Percentiles rank a stretch among this genome's conserved stretches.
phyloP scores from a whole-genome alignment of 1,140 invertebrate species.

The Homarus americanus region DNA sequence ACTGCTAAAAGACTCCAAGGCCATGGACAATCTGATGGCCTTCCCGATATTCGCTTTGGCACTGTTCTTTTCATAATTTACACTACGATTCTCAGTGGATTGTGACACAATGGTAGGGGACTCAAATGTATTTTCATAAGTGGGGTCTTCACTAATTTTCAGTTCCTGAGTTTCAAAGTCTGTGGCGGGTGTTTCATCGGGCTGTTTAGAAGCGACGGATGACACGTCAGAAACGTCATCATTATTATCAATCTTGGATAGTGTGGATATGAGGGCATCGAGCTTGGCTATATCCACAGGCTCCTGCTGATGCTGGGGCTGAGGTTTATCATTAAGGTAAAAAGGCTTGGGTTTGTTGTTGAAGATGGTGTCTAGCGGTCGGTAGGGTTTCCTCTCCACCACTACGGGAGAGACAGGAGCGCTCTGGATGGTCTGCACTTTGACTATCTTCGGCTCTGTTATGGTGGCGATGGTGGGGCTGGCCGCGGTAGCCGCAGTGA shows the following conservation, averaged over 20 bases:
- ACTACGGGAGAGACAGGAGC: conserved; percentile 48
- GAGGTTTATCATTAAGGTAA: conserved; percentile 39
- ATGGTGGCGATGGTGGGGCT: conserved; percentile 54
- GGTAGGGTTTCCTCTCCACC: conserved; percentile 62
- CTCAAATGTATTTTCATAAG: conserved; percentile 39
- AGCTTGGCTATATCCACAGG: conserved; percentile 69
- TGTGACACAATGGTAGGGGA: conserved; percentile 33
- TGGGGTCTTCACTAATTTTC: conserved; percentile 34
- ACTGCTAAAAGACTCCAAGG: conserved; percentile 69
- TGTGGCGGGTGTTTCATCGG: conserved; percentile 5
- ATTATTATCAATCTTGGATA: conserved; percentile 61
- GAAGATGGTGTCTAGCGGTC: conserved; percentile 69
- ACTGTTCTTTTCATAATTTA: conserved; percentile 58
- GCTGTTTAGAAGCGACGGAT: conserved; percentile 23
- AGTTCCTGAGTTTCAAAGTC: conserved; percentile 31
- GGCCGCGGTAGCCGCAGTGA: conserved; percentile 23
- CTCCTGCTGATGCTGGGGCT: conserved; percentile 11
- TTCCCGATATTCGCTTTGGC: conserved; percentile 73
- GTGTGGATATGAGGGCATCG: conserved; percentile 72
- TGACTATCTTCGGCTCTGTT: conserved; percentile 64
- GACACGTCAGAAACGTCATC: conserved; percentile 24
- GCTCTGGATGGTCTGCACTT: conserved; percentile 65
- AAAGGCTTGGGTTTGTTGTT: conserved; percentile 74
- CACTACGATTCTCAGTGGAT: conserved; percentile 32
- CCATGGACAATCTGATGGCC: conserved; percentile 74